Evolutionary conservation across 2,888 invertebrate species (phyloP).

Genomic region (Volucella inanis): DNA sequence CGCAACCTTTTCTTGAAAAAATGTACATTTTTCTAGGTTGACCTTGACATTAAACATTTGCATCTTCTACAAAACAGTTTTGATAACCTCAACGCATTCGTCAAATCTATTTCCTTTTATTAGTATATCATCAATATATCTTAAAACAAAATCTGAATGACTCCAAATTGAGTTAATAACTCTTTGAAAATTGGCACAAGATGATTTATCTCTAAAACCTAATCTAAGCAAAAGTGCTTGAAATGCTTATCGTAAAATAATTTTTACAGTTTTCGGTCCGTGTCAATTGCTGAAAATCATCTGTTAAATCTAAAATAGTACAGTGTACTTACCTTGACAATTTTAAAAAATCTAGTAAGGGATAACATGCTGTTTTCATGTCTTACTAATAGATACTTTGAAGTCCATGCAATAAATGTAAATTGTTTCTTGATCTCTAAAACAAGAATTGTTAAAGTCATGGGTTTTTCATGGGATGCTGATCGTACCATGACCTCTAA

Average conservation of each 20-base stretch:
- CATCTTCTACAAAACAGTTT: constrained; percentile 19
- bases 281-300: no score
- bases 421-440: no score
- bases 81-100: constrained; percentile 19
- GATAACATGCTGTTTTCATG: no score
- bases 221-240: neutral
- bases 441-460: no score
- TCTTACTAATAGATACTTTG: no score
- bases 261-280: no score
- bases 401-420: no score
- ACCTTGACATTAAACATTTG: constrained; percentile 22
- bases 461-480: no score
- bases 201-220: neutral
- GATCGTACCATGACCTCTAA: no score
- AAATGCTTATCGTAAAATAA: constrained; percentile 2
- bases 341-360: no score
- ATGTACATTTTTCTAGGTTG: constrained; percentile 21
- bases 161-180: constrained; percentile 16
- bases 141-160: constrained; percentile 3
- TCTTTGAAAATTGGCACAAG: constrained; percentile 14
- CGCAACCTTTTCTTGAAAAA: constrained; percentile 22
- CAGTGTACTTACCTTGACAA: no score
- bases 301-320: no score
- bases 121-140: constrained; percentile 29
- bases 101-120: constrained; percentile 9